A percentile compares a stretch with the other conserved stretches of the same genome.
phyloP scores from a whole-genome alignment of 1,140 invertebrate genomes.

The Drosophila ercepeae region DNA sequence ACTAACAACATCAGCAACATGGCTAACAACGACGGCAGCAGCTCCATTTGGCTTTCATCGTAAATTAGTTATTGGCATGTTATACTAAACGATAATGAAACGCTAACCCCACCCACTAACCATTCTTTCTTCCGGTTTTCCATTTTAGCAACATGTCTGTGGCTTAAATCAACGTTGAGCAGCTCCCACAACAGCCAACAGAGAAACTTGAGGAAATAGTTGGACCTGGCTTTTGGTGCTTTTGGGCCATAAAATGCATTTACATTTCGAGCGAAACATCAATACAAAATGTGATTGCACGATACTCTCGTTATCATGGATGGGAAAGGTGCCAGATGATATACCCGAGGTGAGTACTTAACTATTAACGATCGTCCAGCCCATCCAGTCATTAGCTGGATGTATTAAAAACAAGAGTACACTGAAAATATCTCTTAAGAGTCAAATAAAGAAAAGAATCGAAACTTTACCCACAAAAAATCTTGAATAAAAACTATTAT shows the following conservation, averaged over 20 bases:
- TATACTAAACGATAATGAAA: constrained; percentile 76
- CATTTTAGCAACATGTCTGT: constrained; percentile 61
- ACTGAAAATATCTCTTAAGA: not conserved
- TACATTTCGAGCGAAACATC: constrained; percentile 96
- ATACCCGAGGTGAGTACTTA: constrained; percentile 91
- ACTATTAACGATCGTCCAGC: constrained; percentile 13
- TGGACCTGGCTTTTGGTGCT: constrained; percentile 17
- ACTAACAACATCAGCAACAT: constrained; percentile 2
- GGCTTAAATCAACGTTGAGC: constrained; percentile 46
- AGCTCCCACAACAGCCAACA: constrained; percentile 5
- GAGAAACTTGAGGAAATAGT: constrained; percentile 35
- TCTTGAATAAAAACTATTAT: too few species aligned
- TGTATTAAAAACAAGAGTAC: not conserved
- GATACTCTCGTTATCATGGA: constrained; percentile 97
- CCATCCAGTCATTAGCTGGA: constrained; percentile 32
- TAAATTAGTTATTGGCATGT: constrained; percentile 81
- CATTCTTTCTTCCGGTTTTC: not conserved
- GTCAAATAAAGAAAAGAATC: too few species aligned
- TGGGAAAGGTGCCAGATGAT: constrained; percentile 98
- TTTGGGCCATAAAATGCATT: constrained; percentile 87
- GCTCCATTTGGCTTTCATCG: constrained; percentile 65
- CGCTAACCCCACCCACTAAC: constrained; percentile 7
- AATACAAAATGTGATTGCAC: constrained; percentile 97
- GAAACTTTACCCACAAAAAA: too few species aligned
- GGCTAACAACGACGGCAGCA: constrained; percentile 28